Evolutionary conservation across 2,797 vertebrate genomes (phyloP), one percentile per base, ranked within the genome.

Genomic region (Molothrus ater): DNA sequence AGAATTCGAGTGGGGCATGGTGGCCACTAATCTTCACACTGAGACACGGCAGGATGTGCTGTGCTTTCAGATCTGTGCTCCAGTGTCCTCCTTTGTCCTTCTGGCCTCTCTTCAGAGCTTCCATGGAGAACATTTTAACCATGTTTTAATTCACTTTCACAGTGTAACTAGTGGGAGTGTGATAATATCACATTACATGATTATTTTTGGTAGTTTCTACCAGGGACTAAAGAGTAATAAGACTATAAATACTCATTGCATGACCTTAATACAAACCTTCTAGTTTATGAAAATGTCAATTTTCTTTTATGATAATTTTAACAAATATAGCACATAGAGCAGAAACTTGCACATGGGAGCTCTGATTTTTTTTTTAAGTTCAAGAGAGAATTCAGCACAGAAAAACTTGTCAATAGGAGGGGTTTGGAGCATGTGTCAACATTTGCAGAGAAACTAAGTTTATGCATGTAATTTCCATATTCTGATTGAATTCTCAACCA

Each of bases 381-480:
- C 40, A 75, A 47, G 69, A 80, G 50, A 61, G 53, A 91, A 88
- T 75, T 91, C 59, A 65, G 45, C 28, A 75, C 42, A 54, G 57
- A 92, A 90, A 90, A 91, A 79, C 54, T 79, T 72, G 84, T 91
- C 89, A 93, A 65, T 86, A 82, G 61, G 32, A 80, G 70, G 54
- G 40, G 82, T 74, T 75, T 72, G 73, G 66, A 72, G 65, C 73
- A 40, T 63, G 89, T 75, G 59, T 91, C 54, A 56, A 45, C 29
- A n/a, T 88, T 54, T 74, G 80, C 63, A 91, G 51, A 89, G 71
- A 76, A 94, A 48, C 83, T 34, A 65, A 90, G 36, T 80, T 87
- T 91, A 61, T 71, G 53, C 40, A 17, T 61, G 29, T 38, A n/a
- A 93, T 93, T 93, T 93, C 74, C 86, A 96, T 93, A 86, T 80